phyloP scores from a whole-genome alignment of 2,797 vertebrate species.

The Carcharodon carcharias region DNA sequence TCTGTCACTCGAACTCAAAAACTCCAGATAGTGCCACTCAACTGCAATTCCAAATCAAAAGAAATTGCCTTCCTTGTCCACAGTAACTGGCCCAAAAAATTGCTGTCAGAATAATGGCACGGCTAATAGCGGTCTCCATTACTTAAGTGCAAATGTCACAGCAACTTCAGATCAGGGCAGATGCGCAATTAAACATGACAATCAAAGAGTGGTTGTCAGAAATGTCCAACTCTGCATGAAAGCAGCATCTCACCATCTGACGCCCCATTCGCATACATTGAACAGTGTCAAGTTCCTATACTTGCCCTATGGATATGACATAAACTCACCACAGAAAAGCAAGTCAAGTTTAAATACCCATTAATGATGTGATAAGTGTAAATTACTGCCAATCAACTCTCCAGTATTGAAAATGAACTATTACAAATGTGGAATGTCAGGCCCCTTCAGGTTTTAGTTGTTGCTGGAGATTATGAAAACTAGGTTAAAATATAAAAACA shows the following conservation, averaged over 20 bases:
- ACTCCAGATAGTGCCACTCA: neutral
- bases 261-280: neutral
- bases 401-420: neutral
- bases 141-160: neutral
- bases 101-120: neutral
- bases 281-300: neutral
- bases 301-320: neutral
- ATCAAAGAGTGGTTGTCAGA: neutral
- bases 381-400: neutral
- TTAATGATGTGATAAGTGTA: neutral
- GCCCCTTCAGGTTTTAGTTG: neutral
- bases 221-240: neutral
- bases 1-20: neutral
- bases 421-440: neutral
- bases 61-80: neutral
- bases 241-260: neutral
- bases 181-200: neutral
- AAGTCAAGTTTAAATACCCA: neutral
- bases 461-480: neutral
- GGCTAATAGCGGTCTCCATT: neutral
- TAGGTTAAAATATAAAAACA: neutral
- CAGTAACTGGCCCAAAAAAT: neutral
- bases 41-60: neutral
- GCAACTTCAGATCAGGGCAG: neutral
- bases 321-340: neutral